Evolutionary conservation across 2,888 invertebrate genomes (phyloP), one percentile per base, ranked within the genome.

Genomic region (Drosophila histrio): DNA sequence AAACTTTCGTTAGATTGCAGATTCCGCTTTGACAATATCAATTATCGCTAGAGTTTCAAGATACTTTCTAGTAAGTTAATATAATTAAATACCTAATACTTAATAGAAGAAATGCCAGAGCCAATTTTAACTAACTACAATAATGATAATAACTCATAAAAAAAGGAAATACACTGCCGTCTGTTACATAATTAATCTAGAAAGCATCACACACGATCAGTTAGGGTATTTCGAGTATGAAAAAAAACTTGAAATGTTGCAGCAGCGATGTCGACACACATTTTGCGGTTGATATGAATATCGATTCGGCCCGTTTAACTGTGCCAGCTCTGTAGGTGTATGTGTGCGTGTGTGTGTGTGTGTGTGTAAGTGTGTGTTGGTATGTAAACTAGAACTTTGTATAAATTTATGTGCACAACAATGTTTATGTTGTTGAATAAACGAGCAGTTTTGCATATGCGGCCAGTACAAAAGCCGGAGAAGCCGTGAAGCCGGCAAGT

Each of bases 361-460:
- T 49, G 53, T 57, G 15, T 24, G 36, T 49, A 15, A 19, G 24
- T 39, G 36, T 63, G 44, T 49, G 56, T 74, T 47, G 36, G 69
- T 76, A 47, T 74, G 80, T 71, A 86, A 87, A 86, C 86, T 87
- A 87, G 83, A 86, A 82, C 88, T 82, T 82, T 83, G 87, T 88
- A 83, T 86, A 80, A 86, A 88, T 80, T 88, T 84, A 84, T 82
- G 86, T 82, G 87, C 77, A 79, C 81, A 82, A 82, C 87, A 82
- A 87, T 87, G 81, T 82, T 82, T 82, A 82, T 82, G 88, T 82
- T 82, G 87, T 85, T 87, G 87, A 82, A 82, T 87, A 82, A 82
- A 87, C 81, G 87, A 82, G 61, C 87, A 87, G 81, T 87, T 81
- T 82, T 85, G 82, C 80, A 86, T 80, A 72, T 77, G 78, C 74